Evolutionary conservation across 2,113 vertebrate species (phyloP), one percentile per base, ranked within the genome.

Genomic region (Paramisgurnus dabryanus): DNA sequence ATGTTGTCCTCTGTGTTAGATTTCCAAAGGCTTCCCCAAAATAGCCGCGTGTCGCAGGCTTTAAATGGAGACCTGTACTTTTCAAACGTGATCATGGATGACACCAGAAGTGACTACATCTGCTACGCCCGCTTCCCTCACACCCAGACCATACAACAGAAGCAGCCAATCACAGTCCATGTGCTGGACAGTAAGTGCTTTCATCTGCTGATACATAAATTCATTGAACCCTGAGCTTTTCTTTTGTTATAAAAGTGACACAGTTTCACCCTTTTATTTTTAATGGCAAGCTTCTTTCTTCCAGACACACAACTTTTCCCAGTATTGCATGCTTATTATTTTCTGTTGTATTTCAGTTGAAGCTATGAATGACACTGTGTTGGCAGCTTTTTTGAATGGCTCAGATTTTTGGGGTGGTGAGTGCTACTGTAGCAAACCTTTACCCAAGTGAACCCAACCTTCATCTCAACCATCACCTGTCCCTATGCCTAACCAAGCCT

Each of bases 91-190:
- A 91, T 95, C 81, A 91, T 91, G 85, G 93, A 96, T 83, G 97
- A 99, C 80, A 94, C 92, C 17, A 93, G 96, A 9, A 95, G 92
- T 6, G 96, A 98, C 91, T 99, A 99, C 86, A 98, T 99, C 89
- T 99, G 98, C 87, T 99, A 98, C 11, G 98, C 98, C 68, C 95
- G 98, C 85, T 99, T 99, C 92, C 96, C 96, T 74, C 94, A 98
- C 85, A 99, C 98, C 0, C 97, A 98, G 85, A 99, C 98, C 78
- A 99, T 99, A 84, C 98, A 99, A 82, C 98, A 99, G 93, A 99
- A 99, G 63, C 97, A 99, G 85, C 98, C 98, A 6, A 98, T 99
- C 89, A 96, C 96, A 49, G 91, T 99, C 85, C 96, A 92, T 39
- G 98, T 99, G 81, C 82, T 95, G 82, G 89, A 94, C 88, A 94